phyloP scores from a whole-genome alignment of 2,888 invertebrate species.

The Drosophila prolongata region DNA sequence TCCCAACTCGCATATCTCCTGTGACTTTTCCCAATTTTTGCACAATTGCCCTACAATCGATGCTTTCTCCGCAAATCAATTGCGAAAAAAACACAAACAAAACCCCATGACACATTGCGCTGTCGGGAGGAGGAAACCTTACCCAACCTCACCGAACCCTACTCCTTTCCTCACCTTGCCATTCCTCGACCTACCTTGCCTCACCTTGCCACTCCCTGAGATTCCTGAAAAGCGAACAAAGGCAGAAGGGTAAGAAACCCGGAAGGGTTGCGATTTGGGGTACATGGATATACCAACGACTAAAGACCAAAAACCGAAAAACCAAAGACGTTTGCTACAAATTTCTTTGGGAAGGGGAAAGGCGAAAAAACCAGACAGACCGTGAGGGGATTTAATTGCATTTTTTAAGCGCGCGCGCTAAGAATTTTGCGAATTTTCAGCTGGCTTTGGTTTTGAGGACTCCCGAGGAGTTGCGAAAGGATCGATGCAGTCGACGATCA shows the following conservation, averaged over 20 bases:
- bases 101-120: conserved; percentile 77
- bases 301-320: conserved; percentile 18
- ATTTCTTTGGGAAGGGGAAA: conserved; percentile 51
- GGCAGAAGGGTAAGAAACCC: conserved; percentile 55
- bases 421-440: conserved; percentile 71
- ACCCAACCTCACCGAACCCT: conserved; percentile 36
- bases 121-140: conserved; percentile 38
- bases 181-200: conserved; percentile 37
- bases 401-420: conserved; percentile 75
- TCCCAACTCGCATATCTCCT: conserved; percentile 50
- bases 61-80: conserved; percentile 83
- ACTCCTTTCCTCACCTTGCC: conserved; percentile 34
- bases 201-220: conserved; percentile 54
- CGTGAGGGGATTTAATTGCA: conserved; percentile 72
- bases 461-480: conserved; percentile 22
- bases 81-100: conserved; percentile 83
- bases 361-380: conserved; percentile 39
- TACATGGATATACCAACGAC: not conserved
- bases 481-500: conserved; percentile 24
- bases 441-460: conserved; percentile 59
- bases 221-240: conserved; percentile 20
- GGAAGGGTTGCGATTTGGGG: conserved; percentile 26
- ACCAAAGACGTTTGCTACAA: conserved; percentile 74
- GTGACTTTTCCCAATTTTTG: conserved; percentile 80
- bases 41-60: conserved; percentile 81